Percentiles rank a stretch among this genome's conserved stretches.
These are phyloP conservation scores for Apogon talboti DNA, from an alignment of 2,797 vertebrate species.

Conservation along the genomic window DNA sequence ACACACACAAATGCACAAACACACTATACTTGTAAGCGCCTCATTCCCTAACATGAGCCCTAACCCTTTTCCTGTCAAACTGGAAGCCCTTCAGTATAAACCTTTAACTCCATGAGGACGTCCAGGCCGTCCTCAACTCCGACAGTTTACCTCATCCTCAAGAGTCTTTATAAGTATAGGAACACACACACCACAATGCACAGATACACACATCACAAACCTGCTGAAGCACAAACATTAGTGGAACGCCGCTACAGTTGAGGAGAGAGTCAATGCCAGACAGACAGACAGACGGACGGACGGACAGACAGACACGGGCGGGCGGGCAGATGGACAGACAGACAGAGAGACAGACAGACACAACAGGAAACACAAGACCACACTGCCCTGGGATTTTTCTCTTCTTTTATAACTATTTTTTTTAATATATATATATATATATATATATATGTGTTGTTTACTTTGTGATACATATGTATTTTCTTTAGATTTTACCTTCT, in stretches of 20 bases:
- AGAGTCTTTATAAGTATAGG: constrained; percentile 69
- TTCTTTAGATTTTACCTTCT: constrained; percentile 74
- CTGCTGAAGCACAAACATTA: constrained; percentile 79
- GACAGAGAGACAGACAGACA: constrained; percentile 40
- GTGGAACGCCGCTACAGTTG: constrained; percentile 38
- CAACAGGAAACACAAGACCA: constrained; percentile 54
- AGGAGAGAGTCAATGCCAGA: constrained; percentile 47
- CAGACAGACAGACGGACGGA: constrained; percentile 6
- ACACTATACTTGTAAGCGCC: constrained; percentile 68
- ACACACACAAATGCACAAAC: constrained; percentile 50
- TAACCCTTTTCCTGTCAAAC: constrained; percentile 19
- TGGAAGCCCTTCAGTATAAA: constrained; percentile 27
- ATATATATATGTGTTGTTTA: constrained; percentile 44
- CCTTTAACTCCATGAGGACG: constrained; percentile 42
- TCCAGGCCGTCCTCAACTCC: constrained; percentile 27
- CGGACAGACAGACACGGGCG: too few species aligned
- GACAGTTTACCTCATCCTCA: constrained; percentile 59
- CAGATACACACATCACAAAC: constrained; percentile 40
- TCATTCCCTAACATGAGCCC: constrained; percentile 20
- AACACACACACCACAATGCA: constrained; percentile 40
- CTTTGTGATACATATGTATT: constrained; percentile 58
- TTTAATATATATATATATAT: constrained; percentile 31
- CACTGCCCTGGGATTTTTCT: constrained; percentile 69
- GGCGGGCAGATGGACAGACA: too few species aligned
- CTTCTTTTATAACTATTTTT: constrained; percentile 78